phyloP scores from a whole-genome alignment of 1,140 invertebrate genomes.

The Physella acuta region DNA sequence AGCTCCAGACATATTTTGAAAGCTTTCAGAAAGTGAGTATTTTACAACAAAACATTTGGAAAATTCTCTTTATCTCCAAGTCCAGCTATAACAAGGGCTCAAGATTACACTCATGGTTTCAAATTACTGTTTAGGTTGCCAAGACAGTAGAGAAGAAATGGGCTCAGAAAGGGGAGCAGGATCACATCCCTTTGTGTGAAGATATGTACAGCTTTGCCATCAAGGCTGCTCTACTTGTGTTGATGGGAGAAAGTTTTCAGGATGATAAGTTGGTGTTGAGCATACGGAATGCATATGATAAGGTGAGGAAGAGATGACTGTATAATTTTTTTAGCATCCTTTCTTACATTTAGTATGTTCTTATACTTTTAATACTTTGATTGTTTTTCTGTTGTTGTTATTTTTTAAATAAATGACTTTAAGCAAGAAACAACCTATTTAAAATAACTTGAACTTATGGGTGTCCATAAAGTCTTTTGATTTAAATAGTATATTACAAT shows the following conservation, averaged over 20 bases:
- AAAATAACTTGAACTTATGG: too few relatives aligned
- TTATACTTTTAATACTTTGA: background rate
- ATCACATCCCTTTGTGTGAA: conserved; percentile 46
- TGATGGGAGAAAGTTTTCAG: conserved; percentile 40
- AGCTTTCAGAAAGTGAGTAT: conserved; percentile 34
- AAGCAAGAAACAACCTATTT: too few relatives aligned
- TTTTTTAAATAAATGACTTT: too few relatives aligned
- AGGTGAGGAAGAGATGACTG: conserved; percentile 37
- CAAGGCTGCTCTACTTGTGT: conserved; percentile 32
- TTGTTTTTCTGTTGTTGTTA: background rate
- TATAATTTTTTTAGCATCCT: background rate
- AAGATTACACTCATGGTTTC: background rate
- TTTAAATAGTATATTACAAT: too few relatives aligned
- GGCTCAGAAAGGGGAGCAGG: conserved; percentile 31
- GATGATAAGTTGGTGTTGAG: conserved; percentile 44
- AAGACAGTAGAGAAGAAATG: conserved; percentile 39
- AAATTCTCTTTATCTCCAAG: background rate
- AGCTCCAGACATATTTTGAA: conserved; percentile 20
- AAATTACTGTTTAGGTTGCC: conserved; percentile 35
- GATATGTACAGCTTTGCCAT: conserved; percentile 47
- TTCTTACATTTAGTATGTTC: background rate
- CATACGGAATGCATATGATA: conserved; percentile 41
- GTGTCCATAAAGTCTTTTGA: too few relatives aligned
- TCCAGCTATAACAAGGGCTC: background rate
- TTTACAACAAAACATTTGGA: background rate